Conservation (phyloP, 2,888 invertebrate genomes). For the Callosobruchus maculatus region DNA sequence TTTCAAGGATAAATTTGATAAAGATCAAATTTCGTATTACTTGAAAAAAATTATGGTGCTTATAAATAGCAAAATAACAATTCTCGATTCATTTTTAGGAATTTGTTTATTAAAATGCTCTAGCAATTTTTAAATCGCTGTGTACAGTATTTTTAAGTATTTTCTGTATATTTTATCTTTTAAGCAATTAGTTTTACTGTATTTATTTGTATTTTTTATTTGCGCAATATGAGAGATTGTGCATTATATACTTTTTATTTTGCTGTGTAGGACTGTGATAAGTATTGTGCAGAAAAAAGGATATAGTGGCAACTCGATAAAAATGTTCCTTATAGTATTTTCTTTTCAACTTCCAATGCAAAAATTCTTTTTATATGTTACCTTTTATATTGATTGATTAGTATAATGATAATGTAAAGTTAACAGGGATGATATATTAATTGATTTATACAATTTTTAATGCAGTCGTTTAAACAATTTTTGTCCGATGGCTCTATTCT, state of each 20-base stretch:
- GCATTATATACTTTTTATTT: constrained; percentile 15
- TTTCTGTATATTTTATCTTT: constrained; percentile 6
- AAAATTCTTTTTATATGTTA: not conserved
- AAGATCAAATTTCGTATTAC: constrained; percentile 30
- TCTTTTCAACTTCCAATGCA: not conserved
- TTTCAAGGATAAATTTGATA: constrained; percentile 34
- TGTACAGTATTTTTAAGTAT: constrained; percentile 6
- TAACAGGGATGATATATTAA: not conserved
- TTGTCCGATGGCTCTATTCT: too few species aligned
- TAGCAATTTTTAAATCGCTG: not conserved
- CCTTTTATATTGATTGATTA: constrained; percentile 1
- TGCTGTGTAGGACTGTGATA: constrained; percentile 45
- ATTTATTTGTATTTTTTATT: not conserved
- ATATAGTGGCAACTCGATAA: constrained; percentile 13
- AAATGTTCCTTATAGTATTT: constrained; percentile 6
- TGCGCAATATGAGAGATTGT: not conserved
- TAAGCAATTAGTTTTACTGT: not conserved
- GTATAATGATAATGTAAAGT: not conserved
- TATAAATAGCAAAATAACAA: constrained; percentile 17
- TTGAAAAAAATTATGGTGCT: constrained; percentile 28
- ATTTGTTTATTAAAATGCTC: not conserved
- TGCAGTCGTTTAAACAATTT: too few species aligned
- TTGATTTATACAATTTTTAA: too few species aligned
- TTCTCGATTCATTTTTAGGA: not conserved
- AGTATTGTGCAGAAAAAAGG: constrained; percentile 22